Evolutionary conservation across 2,113 vertebrate species (phyloP), one percentile per base, ranked within the genome.

Genomic region (Aviceda subcristata): DNA sequence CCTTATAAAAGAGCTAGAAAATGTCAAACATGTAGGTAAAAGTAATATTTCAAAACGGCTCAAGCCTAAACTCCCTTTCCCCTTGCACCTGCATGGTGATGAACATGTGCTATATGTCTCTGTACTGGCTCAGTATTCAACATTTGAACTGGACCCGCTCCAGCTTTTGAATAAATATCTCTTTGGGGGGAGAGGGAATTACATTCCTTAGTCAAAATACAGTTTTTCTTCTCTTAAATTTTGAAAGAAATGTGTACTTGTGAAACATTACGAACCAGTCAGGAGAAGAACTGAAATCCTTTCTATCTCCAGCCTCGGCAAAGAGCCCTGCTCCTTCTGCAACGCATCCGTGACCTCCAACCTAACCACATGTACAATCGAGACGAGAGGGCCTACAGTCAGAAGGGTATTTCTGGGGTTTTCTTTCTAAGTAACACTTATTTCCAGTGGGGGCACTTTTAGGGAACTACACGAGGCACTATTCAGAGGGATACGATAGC

Each of bases 161-260:
- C 92, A 86, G 91, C 57, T 64, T 72, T 93, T 94, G 96, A 96
- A 97, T 94, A 97, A 96, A 97, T 92, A 50, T 95, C 86, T 97
- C 79, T 96, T 97, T 95, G 24, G 84, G 89, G 96, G 92, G 94
- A 96, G 77, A 96, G 88, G 93, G 94, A 96, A 94, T 89, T 85
- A 78, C 81, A 87, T 97, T 92, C 94, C 77, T 71, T 26, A 48
- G 45, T 78, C 93, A 88, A 76, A 95, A 97, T 75, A 86, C 53
- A 23, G 85, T 6, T 96, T 97, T 95, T 89, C 92, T 95, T 95
- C 94, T 94, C 86, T 92, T 79, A 79, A 88, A 89, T 83, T 66
- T 71, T 78, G 84, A 67, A 91, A 94, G 90, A 83, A 94, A 45
- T 2, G 29, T 27, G 6, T 45, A 9, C 81, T 94, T 96, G 92